phyloP scores from a whole-genome alignment of 2,888 invertebrate genomes.

The Drosophila colorata region DNA sequence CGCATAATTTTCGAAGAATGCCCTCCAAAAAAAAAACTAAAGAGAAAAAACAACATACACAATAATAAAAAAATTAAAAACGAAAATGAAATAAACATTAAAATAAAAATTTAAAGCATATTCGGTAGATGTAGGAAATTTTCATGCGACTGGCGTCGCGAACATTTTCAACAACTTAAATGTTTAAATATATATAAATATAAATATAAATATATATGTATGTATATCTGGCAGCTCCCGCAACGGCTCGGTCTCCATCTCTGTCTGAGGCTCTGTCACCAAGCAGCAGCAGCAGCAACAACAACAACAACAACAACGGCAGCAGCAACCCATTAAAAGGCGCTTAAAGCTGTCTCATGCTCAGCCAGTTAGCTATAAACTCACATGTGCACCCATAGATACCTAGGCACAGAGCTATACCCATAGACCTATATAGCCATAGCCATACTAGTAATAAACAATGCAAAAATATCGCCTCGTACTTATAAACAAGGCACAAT shows the following conservation, averaged over 20 bases:
- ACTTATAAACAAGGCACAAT: slow-evolving; percentile 67
- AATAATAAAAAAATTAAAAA: slow-evolving; percentile 12
- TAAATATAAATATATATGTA: slow-evolving; percentile 5
- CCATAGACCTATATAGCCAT: slow-evolving; percentile 42
- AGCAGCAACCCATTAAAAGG: slow-evolving; percentile 58
- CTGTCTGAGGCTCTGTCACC: slow-evolving; percentile 12
- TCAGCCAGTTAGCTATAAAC: slow-evolving; percentile 29
- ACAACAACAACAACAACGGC: slow-evolving; percentile 25
- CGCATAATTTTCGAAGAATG: slow-evolving; percentile 36
- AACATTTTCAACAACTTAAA: slow-evolving; percentile 49
- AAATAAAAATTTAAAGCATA: slow-evolving; percentile 51
- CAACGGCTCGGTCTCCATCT: slow-evolving; percentile 19
- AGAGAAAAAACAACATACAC: slow-evolving; percentile 15
- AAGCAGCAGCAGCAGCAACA: slow-evolving; percentile 19
- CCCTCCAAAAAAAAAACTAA: slow-evolving; percentile 53
- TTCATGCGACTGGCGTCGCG: slow-evolving; percentile 67
- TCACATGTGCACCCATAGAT: slow-evolving; percentile 24
- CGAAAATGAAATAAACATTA: slow-evolving; percentile 45
- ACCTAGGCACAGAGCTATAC: slow-evolving; percentile 24
- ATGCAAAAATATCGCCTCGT: slow-evolving; percentile 67
- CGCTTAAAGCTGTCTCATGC: slow-evolving; percentile 59
- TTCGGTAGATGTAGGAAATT: slow-evolving; percentile 42
- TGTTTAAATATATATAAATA: slow-evolving; percentile 3
- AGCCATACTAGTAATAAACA: slow-evolving; percentile 63
- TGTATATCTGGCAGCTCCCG: slow-evolving; percentile 23